phyloP scores from a whole-genome alignment of 2,888 invertebrate species.

The Euclidia mi region DNA sequence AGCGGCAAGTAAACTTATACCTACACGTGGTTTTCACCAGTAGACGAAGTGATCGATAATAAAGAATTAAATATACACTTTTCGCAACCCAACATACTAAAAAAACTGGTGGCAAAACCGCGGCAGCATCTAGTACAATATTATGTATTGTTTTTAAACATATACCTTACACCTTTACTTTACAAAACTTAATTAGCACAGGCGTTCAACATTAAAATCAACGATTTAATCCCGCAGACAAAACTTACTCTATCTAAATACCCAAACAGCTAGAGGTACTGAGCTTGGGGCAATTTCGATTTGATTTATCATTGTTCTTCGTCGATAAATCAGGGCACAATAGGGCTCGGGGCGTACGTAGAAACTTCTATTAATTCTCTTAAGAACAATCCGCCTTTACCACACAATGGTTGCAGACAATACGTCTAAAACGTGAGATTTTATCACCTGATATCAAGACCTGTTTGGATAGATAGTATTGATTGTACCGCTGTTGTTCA shows the following conservation, averaged over 20 bases:
- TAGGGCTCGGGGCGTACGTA: constrained; percentile 78
- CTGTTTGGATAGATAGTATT: constrained; percentile 45
- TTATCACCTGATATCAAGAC: constrained; percentile 71
- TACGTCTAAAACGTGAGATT: constrained; percentile 83
- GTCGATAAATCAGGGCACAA: constrained; percentile 87
- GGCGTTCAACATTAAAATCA: constrained; percentile 7
- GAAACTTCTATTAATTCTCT: constrained; percentile 88
- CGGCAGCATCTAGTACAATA: no score
- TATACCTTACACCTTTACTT: no score
- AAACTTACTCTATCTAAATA: constrained; percentile 24
- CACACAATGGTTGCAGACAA: constrained; percentile 83
- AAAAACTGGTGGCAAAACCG: no score
- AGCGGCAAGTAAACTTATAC: no score
- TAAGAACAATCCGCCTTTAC: constrained; percentile 85
- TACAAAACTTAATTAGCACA: neutral
- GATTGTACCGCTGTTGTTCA: constrained; percentile 41
- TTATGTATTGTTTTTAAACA: no score
- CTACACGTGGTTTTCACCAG: no score
- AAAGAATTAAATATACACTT: no score
- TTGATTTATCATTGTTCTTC: constrained; percentile 90
- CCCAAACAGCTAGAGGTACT: constrained; percentile 49
- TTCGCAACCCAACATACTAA: no score
- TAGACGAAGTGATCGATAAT: no score
- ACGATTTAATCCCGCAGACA: constrained; percentile 21
- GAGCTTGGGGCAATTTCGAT: constrained; percentile 83